Conservation (phyloP, 2,797 vertebrate genomes). For the Pangasius krempfi region DNA sequence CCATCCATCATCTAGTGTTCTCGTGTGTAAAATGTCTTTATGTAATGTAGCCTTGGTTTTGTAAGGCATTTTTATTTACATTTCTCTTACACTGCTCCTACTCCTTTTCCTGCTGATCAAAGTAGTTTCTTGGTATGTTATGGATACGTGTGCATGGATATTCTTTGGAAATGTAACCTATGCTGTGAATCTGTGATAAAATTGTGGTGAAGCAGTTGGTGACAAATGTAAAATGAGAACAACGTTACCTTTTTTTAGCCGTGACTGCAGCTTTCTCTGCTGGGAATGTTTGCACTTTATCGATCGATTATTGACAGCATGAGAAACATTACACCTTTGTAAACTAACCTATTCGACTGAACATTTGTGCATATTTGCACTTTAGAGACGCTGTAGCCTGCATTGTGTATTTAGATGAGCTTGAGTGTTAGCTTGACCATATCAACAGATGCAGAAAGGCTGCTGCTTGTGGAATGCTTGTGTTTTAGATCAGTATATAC, state of each 20-base stretch:
- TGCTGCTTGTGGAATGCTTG: neutral
- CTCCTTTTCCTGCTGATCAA: neutral
- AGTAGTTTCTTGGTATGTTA: neutral
- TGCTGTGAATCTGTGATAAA: neutral
- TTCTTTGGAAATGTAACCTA: neutral
- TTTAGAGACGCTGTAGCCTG: neutral
- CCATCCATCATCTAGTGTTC: slow-evolving; percentile 24
- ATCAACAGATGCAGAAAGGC: neutral
- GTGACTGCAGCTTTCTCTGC: neutral
- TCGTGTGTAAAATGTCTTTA: slow-evolving; percentile 13
- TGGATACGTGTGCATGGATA: neutral
- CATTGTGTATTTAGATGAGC: neutral
- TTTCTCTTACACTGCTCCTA: neutral
- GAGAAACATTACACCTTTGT: neutral
- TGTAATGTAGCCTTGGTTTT: slow-evolving; percentile 12
- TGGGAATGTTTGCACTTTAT: neutral
- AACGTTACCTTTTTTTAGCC: neutral
- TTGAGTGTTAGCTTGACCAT: neutral
- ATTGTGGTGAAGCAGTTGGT: neutral
- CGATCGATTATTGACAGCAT: neutral
- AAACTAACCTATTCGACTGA: neutral
- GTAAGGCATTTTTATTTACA: slow-evolving; percentile 16
- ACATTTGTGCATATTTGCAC: neutral
- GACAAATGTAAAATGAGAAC: neutral
- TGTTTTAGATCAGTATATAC: neutral